phyloP scores from a whole-genome alignment of 2,113 vertebrate genomes.

The Emberiza fucata region DNA sequence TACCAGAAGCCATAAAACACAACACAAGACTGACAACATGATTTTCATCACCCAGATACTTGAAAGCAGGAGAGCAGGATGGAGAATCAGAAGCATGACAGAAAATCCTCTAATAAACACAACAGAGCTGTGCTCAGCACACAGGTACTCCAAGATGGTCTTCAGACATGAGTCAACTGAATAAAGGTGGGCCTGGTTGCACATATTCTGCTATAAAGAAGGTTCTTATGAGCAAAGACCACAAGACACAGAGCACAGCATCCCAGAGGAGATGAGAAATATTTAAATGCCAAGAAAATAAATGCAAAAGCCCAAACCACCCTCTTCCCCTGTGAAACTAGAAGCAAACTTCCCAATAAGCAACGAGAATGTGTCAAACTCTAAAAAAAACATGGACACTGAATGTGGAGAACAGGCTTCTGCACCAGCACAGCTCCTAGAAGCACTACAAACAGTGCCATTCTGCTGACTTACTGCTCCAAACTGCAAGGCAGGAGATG shows the following conservation, averaged over 20 bases:
- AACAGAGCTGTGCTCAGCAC: neutral
- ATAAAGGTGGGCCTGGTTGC: neutral
- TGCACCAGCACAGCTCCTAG: neutral
- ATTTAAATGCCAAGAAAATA: neutral
- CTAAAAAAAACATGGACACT: neutral
- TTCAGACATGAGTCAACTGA: neutral
- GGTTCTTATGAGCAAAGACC: neutral
- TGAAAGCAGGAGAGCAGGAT: neutral
- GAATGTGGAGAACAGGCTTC: neutral
- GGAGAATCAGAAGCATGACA: neutral
- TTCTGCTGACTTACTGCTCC: neutral
- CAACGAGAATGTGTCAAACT: neutral
- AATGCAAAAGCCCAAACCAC: neutral
- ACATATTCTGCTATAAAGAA: neutral
- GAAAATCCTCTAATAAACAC: neutral
- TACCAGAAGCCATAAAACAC: neutral
- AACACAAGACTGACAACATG: neutral
- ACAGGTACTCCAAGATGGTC: neutral
- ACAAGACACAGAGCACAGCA: neutral
- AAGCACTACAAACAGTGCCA: neutral
- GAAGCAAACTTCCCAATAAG: neutral
- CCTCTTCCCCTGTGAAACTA: neutral
- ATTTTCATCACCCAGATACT: neutral
- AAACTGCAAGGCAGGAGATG: neutral
- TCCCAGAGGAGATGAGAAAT: neutral